Evolutionary conservation across 2,113 vertebrate genomes (phyloP), one percentile per base, ranked within the genome.

Genomic region (Varanus komodoensis): DNA sequence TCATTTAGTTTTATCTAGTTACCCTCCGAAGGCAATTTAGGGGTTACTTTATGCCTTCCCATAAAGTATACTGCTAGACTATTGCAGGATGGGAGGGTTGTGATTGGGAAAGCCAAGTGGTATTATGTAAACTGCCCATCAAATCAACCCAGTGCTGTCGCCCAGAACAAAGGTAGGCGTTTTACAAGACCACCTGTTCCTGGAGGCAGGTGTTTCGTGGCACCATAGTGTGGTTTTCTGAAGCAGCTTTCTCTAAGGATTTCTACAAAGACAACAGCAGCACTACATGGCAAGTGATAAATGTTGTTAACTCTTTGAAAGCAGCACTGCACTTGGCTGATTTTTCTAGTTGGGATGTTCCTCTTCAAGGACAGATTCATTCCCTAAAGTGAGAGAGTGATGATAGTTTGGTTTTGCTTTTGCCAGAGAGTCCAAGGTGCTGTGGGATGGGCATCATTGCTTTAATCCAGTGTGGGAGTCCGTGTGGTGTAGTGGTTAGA

Each of bases 161-260:
- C 4, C 3, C 80, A 15, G 88, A 86, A 2, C 12, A 0, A 79
- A 91, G 50, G 0, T 34, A 6, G 0, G 2, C 1, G 2, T 69
- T 89, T 7, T n/a, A 91, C 15, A 0, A 90, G 0, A 82, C 4
- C 1, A 79, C 71, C 80, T 14, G 69, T 4, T 6, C 50, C 2
- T 29, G 2, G 5, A 85, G 1, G 34, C 73, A 34, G 23, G 89
- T 87, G 44, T 0, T 4, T 3, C 54, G 4, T 0, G 0, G 1
- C 8, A 34, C 77, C 75, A 0, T 0, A 21, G 15, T 0, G 15
- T 0, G 81, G 15, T 48, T 71, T 44, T 86, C 32, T 27, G 48
- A 81, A 32, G 4, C 11, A 8, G 0, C 0, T 0, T 23, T 3
- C 3, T 0, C 21, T 73, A 82, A 90, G 34, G 0, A 0, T 79